Percentiles rank a stretch among this genome's conserved stretches.
Conservation (phyloP, 2,113 vertebrate species). For the Nycticorax nycticorax region DNA sequence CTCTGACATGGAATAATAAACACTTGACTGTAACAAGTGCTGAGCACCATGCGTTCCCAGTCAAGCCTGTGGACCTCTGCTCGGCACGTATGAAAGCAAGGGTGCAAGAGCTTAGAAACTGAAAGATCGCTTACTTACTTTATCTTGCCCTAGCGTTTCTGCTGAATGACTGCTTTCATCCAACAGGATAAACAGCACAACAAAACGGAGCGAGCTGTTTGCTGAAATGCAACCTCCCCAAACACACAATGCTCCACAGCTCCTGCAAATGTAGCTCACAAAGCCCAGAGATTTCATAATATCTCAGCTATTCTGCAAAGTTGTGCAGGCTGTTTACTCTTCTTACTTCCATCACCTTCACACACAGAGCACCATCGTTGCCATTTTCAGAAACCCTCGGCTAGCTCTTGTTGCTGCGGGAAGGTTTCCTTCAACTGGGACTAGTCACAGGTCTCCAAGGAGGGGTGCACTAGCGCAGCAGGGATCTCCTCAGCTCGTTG, state of each 20-base stretch:
- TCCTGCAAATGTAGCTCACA: neutral
- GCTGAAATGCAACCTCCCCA: neutral
- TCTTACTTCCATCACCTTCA: neutral
- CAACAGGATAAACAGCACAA: neutral
- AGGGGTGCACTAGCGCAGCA: slow-evolving; percentile 31
- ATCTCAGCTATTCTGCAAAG: neutral
- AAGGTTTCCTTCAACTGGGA: slow-evolving; percentile 66
- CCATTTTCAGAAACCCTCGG: slow-evolving; percentile 22
- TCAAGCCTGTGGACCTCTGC: neutral
- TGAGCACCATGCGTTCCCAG: neutral
- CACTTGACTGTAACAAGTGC: neutral
- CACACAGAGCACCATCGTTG: neutral
- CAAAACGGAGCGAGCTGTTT: neutral
- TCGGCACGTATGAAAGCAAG: neutral
- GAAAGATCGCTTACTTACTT: neutral
- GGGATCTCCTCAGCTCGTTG: slow-evolving; percentile 43
- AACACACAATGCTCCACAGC: neutral
- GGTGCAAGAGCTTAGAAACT: neutral
- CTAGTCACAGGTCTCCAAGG: slow-evolving; percentile 64
- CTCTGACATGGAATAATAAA: neutral
- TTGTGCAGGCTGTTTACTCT: neutral
- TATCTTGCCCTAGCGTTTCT: neutral
- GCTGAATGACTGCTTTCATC: neutral
- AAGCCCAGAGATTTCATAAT: neutral
- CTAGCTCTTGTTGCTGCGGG: slow-evolving; percentile 32